Conservation (phyloP, 2,797 vertebrate genomes). For the Oreortyx pictus region DNA sequence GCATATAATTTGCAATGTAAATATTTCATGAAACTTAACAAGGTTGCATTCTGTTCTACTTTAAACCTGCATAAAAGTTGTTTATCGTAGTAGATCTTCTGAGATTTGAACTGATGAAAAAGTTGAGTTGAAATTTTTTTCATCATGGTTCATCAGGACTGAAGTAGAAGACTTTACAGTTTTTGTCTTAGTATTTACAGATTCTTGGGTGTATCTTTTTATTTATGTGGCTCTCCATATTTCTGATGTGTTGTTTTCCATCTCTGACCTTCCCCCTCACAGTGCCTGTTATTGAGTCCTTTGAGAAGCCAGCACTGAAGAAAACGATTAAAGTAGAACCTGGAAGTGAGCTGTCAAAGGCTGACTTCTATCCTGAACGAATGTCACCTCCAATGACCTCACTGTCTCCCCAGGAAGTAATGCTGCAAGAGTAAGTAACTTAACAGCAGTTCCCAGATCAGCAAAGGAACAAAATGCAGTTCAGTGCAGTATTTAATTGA, state of each 20-base stretch:
- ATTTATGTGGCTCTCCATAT: not conserved
- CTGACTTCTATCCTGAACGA: conserved; percentile 86
- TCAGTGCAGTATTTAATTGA: not conserved
- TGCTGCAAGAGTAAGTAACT: conserved; percentile 90
- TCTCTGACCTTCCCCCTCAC: not conserved
- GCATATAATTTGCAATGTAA: not conserved
- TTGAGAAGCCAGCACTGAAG: conserved; percentile 82
- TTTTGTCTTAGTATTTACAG: not conserved
- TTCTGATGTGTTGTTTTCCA: conserved; percentile 33
- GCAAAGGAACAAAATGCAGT: not conserved
- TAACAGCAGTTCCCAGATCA: not conserved
- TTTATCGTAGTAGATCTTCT: not conserved
- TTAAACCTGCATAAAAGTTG: not conserved
- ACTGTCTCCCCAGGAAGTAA: conserved; percentile 80
- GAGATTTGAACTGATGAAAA: not conserved
- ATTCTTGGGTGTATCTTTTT: not conserved
- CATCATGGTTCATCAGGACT: not conserved
- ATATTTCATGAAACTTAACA: not conserved
- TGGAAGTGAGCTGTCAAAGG: conserved; percentile 80
- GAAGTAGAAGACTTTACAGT: too few species aligned
- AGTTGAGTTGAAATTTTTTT: not conserved
- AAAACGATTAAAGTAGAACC: conserved; percentile 92
- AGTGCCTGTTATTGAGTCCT: conserved; percentile 83
- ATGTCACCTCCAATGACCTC: conserved; percentile 88
- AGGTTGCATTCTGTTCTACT: not conserved